Conservation (phyloP, 1,140 invertebrate species). For the Tetramorium alpestre region DNA sequence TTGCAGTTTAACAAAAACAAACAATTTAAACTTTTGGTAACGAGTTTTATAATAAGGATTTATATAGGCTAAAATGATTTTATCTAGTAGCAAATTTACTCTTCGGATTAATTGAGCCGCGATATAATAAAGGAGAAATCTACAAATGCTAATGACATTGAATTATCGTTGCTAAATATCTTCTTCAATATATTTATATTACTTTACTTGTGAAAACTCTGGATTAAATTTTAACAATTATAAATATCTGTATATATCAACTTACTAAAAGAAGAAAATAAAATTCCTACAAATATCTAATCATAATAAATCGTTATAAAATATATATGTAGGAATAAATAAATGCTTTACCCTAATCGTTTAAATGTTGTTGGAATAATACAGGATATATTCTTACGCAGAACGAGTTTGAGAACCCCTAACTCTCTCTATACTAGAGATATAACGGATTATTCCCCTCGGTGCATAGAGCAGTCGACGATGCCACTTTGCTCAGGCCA, state of each 20-base stretch:
- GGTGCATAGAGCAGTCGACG: slow-evolving; percentile 55
- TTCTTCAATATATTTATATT: background rate
- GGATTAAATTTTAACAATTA: background rate
- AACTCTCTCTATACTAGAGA: slow-evolving; percentile 16
- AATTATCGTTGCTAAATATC: background rate
- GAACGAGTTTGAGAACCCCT: slow-evolving; percentile 34
- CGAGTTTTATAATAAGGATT: slow-evolving; percentile 21
- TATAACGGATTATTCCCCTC: slow-evolving; percentile 61
- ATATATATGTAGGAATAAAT: background rate
- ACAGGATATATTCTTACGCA: background rate
- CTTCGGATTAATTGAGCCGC: background rate
- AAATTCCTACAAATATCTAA: background rate
- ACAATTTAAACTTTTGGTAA: slow-evolving; percentile 16
- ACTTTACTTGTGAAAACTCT: background rate
- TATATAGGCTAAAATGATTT: slow-evolving; percentile 2
- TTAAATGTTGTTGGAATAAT: background rate
- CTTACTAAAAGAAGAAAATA: background rate
- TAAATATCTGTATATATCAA: background rate
- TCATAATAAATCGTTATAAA: background rate
- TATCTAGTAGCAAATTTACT: slow-evolving; percentile 1
- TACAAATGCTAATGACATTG: background rate
- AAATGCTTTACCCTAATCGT: background rate
- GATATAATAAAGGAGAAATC: background rate
- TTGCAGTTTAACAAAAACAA: slow-evolving; percentile 3
- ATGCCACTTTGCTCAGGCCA: slow-evolving; percentile 57